These are phyloP conservation scores for Chymomyza amoena DNA, from an alignment of 2,888 invertebrate genomes.

Conservation along the genomic window DNA sequence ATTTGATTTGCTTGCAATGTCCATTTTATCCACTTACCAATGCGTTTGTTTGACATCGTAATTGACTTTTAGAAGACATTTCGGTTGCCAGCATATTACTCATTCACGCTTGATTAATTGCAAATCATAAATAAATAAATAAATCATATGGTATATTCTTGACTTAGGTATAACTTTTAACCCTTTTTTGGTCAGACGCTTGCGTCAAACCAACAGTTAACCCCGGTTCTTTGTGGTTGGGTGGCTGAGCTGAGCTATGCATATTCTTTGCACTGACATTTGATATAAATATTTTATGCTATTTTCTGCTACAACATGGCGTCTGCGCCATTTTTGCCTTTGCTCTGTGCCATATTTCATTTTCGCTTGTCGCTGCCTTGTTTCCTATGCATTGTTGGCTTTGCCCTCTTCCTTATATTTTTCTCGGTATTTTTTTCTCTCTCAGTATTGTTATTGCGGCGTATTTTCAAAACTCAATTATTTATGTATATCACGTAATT, in stretches of 20 bases:
- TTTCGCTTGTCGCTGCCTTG: conserved; percentile 51
- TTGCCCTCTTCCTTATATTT: not conserved
- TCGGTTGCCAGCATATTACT: not conserved
- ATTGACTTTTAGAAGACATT: not conserved
- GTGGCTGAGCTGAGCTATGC: not conserved
- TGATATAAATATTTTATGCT: conserved; percentile 44
- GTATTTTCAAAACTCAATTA: conserved; percentile 64
- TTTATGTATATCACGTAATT: conserved; percentile 73
- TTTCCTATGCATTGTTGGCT: not conserved
- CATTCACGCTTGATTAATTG: conserved; percentile 57
- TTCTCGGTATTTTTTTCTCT: conserved; percentile 5
- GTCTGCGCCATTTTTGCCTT: conserved; percentile 60
- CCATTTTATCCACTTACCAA: conserved; percentile 29
- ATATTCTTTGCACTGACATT: conserved; percentile 10
- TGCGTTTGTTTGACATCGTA: not conserved
- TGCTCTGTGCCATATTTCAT: conserved; percentile 62
- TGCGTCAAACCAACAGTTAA: not conserved
- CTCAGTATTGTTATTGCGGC: conserved; percentile 27
- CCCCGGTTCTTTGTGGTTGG: not conserved
- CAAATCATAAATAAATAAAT: conserved; percentile 35
- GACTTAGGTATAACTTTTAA: not conserved
- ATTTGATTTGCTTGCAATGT: conserved; percentile 50
- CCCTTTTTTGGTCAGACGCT: not conserved
- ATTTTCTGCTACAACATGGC: conserved; percentile 26
- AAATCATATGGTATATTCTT: not conserved